Evolutionary conservation across 2,888 invertebrate species (phyloP).

Genomic region (Amphiduros pacificus): DNA sequence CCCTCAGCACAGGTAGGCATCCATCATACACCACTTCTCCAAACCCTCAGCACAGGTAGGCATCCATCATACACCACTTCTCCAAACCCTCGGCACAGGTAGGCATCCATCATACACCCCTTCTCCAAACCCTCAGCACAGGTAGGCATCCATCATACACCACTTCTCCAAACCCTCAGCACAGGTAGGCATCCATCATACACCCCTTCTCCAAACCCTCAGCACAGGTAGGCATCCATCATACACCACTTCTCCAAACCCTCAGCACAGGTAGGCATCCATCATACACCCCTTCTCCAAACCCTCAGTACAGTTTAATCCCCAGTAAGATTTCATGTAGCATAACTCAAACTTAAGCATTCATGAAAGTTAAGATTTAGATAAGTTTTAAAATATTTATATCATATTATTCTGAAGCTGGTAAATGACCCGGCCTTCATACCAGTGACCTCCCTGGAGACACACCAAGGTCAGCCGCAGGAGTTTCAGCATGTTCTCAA

Average conservation of each 20-base stretch:
- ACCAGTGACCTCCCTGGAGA: constrained; percentile 24
- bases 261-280: neutral
- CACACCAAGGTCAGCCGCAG: constrained; percentile 13
- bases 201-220: constrained; percentile 18
- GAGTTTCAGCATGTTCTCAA: constrained; percentile 23
- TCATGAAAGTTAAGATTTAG: no score
- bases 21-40: no score
- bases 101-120: constrained; percentile 19
- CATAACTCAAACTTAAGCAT: no score
- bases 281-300: no score
- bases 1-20: no score
- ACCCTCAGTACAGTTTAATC: no score
- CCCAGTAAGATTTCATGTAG: no score
- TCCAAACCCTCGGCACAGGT: constrained; percentile 21
- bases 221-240: constrained; percentile 7
- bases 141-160: constrained; percentile 22
- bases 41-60: no score
- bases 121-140: constrained; percentile 11
- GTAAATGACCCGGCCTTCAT: constrained; percentile 14
- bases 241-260: neutral
- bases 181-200: constrained; percentile 17
- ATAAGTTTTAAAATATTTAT: no score
- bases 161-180: constrained; percentile 21
- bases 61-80: constrained; percentile 28
- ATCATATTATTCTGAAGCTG: neutral